Percentiles rank a stretch among this genome's conserved stretches.
These are phyloP conservation scores for Mionectes olivaceus DNA, from an alignment of 2,797 vertebrate genomes.

Conservation along the genomic window DNA sequence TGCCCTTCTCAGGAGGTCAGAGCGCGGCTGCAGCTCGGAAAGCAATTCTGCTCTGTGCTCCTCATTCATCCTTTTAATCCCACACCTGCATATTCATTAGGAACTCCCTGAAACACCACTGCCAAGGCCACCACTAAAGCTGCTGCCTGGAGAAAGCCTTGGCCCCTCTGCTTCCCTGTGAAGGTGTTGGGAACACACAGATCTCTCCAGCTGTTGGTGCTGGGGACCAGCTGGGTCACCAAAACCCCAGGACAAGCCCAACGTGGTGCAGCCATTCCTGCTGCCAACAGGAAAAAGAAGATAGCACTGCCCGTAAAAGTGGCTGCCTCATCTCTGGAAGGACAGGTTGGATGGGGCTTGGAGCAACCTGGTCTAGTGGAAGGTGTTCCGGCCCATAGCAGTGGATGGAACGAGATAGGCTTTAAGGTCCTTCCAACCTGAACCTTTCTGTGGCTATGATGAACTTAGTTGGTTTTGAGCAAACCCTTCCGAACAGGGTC, in stretches of 20 bases:
- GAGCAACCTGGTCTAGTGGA: fast-evolving
- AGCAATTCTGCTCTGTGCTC: background rate
- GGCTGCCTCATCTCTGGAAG: background rate
- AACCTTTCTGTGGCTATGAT: fast-evolving
- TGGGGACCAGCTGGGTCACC: background rate
- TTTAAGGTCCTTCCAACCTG: background rate
- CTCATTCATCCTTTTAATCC: conserved; percentile 56
- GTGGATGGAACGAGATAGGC: fast-evolving
- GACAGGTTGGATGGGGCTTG: fast-evolving
- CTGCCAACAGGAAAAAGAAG: background rate
- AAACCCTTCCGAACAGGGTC: background rate
- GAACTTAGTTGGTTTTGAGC: background rate
- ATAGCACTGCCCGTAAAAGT: fast-evolving
- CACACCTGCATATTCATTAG: conserved; percentile 49
- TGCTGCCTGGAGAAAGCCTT: background rate
- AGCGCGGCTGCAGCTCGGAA: background rate
- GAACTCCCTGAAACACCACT: background rate
- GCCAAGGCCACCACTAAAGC: conserved; percentile 12
- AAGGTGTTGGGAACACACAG: background rate
- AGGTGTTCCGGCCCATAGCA: background rate
- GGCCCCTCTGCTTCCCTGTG: conserved; percentile 2
- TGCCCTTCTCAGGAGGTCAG: conserved; percentile 23
- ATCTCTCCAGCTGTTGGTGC: background rate
- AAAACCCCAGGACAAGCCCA: background rate
- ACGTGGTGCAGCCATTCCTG: fast-evolving